Conservation (phyloP, 1,140 invertebrate species). For the Apis laboriosa region DNA sequence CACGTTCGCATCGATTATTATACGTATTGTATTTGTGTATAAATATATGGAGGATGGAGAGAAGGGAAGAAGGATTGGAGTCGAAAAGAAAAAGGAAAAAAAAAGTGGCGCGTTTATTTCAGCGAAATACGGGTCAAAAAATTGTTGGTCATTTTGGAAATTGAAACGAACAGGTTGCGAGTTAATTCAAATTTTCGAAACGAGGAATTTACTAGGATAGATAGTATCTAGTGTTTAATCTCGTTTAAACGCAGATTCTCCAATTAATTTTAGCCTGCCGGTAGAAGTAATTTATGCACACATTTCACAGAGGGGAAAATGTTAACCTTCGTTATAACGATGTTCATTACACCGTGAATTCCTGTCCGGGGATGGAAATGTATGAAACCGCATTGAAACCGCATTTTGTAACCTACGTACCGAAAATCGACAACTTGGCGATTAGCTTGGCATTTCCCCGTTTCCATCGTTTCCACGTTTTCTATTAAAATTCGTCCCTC, state of each 20-base stretch:
- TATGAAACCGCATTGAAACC: slow-evolving; percentile 1
- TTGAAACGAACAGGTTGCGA: not conserved
- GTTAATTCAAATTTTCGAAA: not conserved
- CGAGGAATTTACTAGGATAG: not conserved
- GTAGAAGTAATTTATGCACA: not conserved
- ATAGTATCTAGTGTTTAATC: not conserved
- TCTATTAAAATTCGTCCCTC: not conserved
- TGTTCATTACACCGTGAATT: not conserved
- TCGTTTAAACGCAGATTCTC: not conserved
- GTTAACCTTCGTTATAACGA: not conserved
- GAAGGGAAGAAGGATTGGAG: too few relatives aligned
- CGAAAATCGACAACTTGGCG: not conserved
- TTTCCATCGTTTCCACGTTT: slow-evolving; percentile 3
- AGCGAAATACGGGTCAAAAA: too few relatives aligned
- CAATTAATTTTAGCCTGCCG: not conserved
- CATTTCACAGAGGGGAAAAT: not conserved
- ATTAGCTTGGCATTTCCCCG: not conserved
- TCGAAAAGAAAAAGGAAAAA: too few relatives aligned
- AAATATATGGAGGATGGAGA: too few relatives aligned
- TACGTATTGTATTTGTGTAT: too few relatives aligned
- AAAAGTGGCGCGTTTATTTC: too few relatives aligned
- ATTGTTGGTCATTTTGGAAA: too few relatives aligned
- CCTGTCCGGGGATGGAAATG: not conserved
- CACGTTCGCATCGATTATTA: too few relatives aligned
- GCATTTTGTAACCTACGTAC: not conserved